These are phyloP conservation scores for Rotaria macrura DNA, from an alignment of 2,888 invertebrate species.

Conservation along the genomic window DNA sequence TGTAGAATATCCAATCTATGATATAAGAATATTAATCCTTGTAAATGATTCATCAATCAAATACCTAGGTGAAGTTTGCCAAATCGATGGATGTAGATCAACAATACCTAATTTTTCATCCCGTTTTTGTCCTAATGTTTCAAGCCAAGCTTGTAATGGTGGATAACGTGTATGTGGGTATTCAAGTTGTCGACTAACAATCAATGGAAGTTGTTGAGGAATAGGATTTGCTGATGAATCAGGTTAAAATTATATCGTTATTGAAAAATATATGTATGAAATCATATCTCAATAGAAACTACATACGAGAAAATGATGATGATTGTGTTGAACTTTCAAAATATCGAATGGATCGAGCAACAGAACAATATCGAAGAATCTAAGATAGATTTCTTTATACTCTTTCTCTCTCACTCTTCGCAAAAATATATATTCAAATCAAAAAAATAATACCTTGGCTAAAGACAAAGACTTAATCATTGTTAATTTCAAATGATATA, in stretches of 20 bases:
- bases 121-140: conserved; percentile 40
- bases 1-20: conserved; percentile 67
- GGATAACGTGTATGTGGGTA: background rate
- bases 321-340: background rate
- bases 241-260: background rate
- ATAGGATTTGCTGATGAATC: background rate
- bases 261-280: no score
- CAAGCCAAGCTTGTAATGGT: conserved; percentile 49
- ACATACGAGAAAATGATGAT: background rate
- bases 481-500: background rate
- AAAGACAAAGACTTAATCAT: background rate
- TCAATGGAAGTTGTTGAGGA: background rate
- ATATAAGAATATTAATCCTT: conserved; percentile 35
- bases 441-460: background rate
- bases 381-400: background rate
- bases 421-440: no score
- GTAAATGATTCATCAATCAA: background rate
- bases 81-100: conserved; percentile 77
- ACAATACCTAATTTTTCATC: conserved; percentile 61
- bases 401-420: no score
- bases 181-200: conserved; percentile 8
- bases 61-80: conserved; percentile 65
- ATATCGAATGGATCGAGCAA: background rate
- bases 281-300: no score
- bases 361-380: background rate